Conservation (phyloP, 1,140 invertebrate species). For the Elysia chlorotica region DNA sequence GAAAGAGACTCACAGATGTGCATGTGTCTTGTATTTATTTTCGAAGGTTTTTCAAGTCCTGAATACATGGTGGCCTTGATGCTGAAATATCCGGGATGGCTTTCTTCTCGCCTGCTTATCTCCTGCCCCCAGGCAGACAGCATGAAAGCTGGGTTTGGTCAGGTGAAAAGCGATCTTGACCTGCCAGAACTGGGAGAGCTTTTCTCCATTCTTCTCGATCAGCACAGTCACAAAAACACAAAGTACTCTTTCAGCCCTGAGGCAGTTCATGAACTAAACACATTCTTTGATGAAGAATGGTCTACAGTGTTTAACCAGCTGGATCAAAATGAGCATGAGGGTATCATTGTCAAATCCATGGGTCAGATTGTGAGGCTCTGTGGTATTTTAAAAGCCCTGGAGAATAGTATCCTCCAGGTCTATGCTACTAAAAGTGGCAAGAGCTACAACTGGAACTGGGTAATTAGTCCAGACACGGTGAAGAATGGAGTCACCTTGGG, state of each 20-base stretch:
- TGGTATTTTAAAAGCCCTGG: constrained; percentile 31
- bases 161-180: not conserved
- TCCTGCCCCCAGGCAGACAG: constrained; percentile 27
- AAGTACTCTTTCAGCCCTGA: constrained; percentile 31
- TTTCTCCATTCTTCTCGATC: constrained; percentile 9
- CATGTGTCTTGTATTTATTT: not conserved
- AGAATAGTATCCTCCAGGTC: not conserved
- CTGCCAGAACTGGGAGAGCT: constrained; percentile 7
- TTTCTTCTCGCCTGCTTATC: constrained; percentile 29
- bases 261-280: constrained; percentile 29
- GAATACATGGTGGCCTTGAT: constrained; percentile 30
- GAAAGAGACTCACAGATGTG: not conserved
- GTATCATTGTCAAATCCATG: constrained; percentile 32
- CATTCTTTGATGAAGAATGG: constrained; percentile 36
- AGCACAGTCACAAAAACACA: constrained; percentile 10
- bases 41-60: constrained; percentile 27
- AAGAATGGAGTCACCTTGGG: constrained; percentile 26
- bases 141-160: constrained; percentile 21
- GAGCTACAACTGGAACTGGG: constrained; percentile 25
- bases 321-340: constrained; percentile 29
- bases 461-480: constrained; percentile 21
- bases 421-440: not conserved
- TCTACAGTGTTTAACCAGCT: constrained; percentile 32
- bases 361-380: constrained; percentile 34
- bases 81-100: constrained; percentile 24